phyloP scores from a whole-genome alignment of 2,113 vertebrate species.

The Callorhinus ursinus region DNA sequence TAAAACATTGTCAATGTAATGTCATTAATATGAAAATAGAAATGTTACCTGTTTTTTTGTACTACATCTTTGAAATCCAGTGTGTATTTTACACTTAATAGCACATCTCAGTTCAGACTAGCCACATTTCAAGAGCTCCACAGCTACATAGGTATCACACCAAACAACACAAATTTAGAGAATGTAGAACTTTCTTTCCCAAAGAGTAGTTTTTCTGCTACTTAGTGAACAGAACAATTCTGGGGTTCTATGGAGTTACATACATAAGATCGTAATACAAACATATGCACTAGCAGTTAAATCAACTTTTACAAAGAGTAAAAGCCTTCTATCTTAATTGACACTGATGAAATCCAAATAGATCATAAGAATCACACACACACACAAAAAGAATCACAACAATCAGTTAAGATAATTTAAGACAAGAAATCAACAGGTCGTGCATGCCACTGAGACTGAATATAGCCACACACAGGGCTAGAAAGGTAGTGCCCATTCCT shows the following conservation, averaged over 20 bases:
- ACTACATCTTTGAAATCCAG: not conserved
- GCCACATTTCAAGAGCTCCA: not conserved
- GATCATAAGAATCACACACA: not conserved
- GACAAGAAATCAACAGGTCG: not conserved
- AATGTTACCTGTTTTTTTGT: not conserved
- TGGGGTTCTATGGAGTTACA: not conserved
- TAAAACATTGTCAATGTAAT: not conserved
- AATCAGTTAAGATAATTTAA: not conserved
- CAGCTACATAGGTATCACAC: not conserved
- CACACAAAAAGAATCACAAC: not conserved
- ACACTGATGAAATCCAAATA: not conserved
- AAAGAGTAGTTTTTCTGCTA: not conserved
- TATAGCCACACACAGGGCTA: not conserved
- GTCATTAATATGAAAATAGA: not conserved
- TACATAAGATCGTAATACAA: not conserved
- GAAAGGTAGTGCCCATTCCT: not conserved
- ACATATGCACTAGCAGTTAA: not conserved
- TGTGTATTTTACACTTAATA: not conserved
- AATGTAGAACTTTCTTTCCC: not conserved
- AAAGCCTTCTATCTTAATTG: not conserved
- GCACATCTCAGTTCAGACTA: not conserved
- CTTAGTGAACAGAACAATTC: not conserved
- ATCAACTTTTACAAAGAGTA: not conserved
- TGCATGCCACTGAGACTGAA: accelerated
- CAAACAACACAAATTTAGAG: not conserved